Conservation (phyloP, 2,888 invertebrate genomes). For the Lasioglossum marginatum region DNA sequence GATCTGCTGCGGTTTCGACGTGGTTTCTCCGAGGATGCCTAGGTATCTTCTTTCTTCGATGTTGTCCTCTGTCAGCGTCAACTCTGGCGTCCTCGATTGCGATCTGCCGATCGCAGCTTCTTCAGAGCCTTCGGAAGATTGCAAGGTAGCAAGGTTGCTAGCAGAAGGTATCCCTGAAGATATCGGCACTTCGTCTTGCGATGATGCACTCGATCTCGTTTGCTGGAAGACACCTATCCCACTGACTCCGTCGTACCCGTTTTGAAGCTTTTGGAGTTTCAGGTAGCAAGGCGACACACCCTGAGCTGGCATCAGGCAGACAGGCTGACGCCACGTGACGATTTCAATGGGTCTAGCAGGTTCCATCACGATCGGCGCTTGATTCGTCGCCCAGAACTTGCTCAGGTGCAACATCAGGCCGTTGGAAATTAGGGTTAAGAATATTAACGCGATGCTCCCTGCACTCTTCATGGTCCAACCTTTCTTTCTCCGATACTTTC, state of each 20-base stretch:
- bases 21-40: too few relatives aligned
- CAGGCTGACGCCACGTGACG: constrained; percentile 71
- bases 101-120: not conserved
- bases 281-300: constrained; percentile 55
- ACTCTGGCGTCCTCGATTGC: not conserved
- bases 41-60: not conserved
- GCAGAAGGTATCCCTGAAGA: not conserved
- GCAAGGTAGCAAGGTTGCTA: not conserved
- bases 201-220: not conserved
- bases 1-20: constrained; percentile 38
- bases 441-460: not conserved
- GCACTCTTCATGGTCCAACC: constrained; percentile 25
- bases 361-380: not conserved
- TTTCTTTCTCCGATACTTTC: not conserved
- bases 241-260: constrained; percentile 35
- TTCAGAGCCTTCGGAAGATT: constrained; percentile 7
- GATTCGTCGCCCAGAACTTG: constrained; percentile 39
- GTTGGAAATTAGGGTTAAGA: constrained; percentile 10
- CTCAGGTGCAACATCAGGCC: constrained; percentile 32
- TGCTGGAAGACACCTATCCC: not conserved
- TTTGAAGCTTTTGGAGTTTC: constrained; percentile 37
- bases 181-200: not conserved
- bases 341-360: constrained; percentile 55
- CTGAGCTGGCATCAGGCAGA: constrained; percentile 63
- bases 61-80: not conserved